Base-by-base conservation (phyloP, 2,113 vertebrate species). In the Vimba vimba region DNA sequence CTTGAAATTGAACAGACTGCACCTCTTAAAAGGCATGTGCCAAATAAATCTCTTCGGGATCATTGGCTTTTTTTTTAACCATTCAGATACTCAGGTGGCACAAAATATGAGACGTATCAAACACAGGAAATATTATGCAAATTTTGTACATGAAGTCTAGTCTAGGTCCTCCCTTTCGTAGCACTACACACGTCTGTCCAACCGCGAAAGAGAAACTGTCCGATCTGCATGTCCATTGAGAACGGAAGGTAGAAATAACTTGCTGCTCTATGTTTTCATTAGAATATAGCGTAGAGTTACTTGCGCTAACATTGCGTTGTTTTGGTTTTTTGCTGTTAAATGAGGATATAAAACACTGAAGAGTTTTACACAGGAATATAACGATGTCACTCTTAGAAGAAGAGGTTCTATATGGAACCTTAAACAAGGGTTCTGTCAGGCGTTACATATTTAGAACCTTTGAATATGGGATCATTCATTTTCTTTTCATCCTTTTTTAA, bases 241-340 rank as follows among this genome's bases (percentile, higher is more conserved):
- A 62, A 79, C 23, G 13, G 33, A 45, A 30, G 23, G 23, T 30
- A 76, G 25, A 81, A 7, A 19, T 11, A 30, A 45, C 25, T 33
- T 27, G 78, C 78, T 81, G 79, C 79, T 81, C 39, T 81, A 21
- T 21, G 60, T 11, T 52, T 82, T 68, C 15, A 19, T 50, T 4
- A 50, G 19, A 30, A 8, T 52, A 13, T 12, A 23, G 17, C 23
- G n/a, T 43, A 80, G 78, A 21, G 78, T 43, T 30, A 27, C 23
- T 45, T 17, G 15, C 6, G 52, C 52, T 55, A 55, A 55, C 55
- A 7, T 57, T 64, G 33, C 33, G 19, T 78, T 55, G n/a, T 75
- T 30, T 9, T 23, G 1, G 0, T 33, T 6, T 43, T 0, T 25
- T 52, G 47, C 17, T 71, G 71, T 73, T 45, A 69, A 69, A 69